Evolutionary conservation across 2,797 vertebrate genomes (phyloP).

Genomic region (Melanotaenia trifasciata): DNA sequence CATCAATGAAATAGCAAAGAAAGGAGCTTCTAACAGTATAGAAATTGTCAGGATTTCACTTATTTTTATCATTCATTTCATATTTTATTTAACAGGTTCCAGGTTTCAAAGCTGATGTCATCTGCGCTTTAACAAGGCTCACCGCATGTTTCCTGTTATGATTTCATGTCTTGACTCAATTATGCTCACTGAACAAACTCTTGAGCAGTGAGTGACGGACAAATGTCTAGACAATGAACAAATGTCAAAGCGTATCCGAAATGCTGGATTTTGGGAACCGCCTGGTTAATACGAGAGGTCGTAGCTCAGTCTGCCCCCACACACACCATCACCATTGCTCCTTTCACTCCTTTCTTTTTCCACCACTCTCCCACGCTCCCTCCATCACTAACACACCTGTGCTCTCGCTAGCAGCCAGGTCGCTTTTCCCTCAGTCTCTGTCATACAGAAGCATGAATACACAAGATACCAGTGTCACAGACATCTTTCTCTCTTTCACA

Average conservation of each 20-base stretch:
- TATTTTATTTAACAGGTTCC: conserved; percentile 56
- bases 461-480: conserved; percentile 57
- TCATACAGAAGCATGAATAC: conserved; percentile 35
- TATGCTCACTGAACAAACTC: conserved; percentile 17
- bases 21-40: conserved; percentile 8
- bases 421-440: conserved; percentile 21
- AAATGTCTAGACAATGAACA: conserved; percentile 36
- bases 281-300: conserved; percentile 42
- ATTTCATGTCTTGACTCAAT: conserved; percentile 64
- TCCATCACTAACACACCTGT: conserved; percentile 70
- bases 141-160: conserved; percentile 42
- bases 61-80: conserved; percentile 60
- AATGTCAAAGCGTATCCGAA: conserved; percentile 40
- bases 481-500: conserved; percentile 10
- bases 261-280: conserved; percentile 34
- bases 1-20: conserved; percentile 44
- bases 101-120: conserved; percentile 63
- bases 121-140: conserved; percentile 20
- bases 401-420: conserved; percentile 52
- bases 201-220: conserved; percentile 38
- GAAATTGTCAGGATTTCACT: conserved; percentile 44
- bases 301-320: conserved; percentile 45
- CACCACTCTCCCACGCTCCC: conserved; percentile 48
- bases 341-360: conserved; percentile 29
- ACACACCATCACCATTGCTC: neutral